Percentiles rank a stretch among this genome's conserved stretches.
Evolutionary conservation across 1,140 invertebrate genomes (phyloP).

Genomic region (Sycobia sp.): DNA sequence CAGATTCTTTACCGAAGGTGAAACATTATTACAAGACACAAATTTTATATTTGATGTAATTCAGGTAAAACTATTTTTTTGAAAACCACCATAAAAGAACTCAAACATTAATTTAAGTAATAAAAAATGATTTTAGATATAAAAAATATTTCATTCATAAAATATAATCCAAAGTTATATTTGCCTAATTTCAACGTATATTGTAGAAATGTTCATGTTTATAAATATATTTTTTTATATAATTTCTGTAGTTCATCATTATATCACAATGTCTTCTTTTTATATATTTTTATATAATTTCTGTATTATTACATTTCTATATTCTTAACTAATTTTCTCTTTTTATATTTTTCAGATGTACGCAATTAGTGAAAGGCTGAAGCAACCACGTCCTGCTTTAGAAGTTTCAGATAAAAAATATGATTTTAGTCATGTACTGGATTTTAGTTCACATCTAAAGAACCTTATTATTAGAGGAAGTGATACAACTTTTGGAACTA

Average conservation of each 20-base stretch:
- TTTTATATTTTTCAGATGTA: conserved; percentile 71
- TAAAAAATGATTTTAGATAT: neutral
- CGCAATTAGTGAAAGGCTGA: conserved; percentile 85
- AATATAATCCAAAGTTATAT: neutral
- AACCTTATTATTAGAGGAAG: conserved; percentile 73
- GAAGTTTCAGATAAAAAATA: conserved; percentile 72
- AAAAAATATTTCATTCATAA: neutral
- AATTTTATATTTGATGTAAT: conserved; percentile 72
- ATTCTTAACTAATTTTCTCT: neutral
- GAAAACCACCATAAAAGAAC: no score
- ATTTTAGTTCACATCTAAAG: conserved; percentile 80
- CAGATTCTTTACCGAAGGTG: conserved; percentile 73
- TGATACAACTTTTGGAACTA: conserved; percentile 69
- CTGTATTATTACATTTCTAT: neutral
- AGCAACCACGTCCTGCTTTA: conserved; percentile 79
- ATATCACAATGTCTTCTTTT: no score
- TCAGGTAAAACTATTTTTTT: conserved; percentile 65
- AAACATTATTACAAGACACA: conserved; percentile 66
- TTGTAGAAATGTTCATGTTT: no score
- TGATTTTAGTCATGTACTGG: conserved; percentile 88
- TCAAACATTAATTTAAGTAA: no score
- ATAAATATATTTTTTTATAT: no score
- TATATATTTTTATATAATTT: no score
- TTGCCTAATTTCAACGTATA: neutral
- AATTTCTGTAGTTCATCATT: no score